phyloP scores from a whole-genome alignment of 1,140 invertebrate genomes.

The Nomia melanderi region DNA sequence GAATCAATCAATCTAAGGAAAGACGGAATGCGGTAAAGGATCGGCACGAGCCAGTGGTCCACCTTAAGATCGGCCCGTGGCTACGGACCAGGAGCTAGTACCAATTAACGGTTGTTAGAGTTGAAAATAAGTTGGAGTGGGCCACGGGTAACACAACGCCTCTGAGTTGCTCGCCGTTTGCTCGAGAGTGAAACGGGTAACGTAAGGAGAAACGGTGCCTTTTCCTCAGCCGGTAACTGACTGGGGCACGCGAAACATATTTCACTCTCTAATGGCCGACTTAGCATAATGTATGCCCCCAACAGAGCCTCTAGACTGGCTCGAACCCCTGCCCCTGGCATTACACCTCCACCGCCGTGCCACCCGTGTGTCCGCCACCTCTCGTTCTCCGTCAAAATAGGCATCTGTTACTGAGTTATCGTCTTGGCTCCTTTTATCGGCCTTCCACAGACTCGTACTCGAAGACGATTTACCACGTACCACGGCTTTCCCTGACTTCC shows the following conservation, averaged over 20 bases:
- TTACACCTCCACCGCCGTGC: conserved; percentile 4
- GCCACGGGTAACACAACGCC: conserved; percentile 54
- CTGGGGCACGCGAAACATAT: conserved; percentile 73
- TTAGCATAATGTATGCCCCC: conserved; percentile 74
- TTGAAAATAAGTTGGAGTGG: conserved; percentile 66
- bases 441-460: neutral
- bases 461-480: neutral
- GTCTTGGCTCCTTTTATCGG: conserved; percentile 24
- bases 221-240: conserved; percentile 67
- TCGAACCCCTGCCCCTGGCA: neutral
- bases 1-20: no score
- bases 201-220: conserved; percentile 41
- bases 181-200: conserved; percentile 26
- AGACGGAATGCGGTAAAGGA: neutral
- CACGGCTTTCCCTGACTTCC: neutral
- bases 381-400: conserved; percentile 55
- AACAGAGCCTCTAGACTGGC: conserved; percentile 40
- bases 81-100: conserved; percentile 13
- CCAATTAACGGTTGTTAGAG: conserved; percentile 70
- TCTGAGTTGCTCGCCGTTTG: conserved; percentile 52
- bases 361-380: neutral
- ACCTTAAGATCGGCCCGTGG: neutral
- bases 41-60: conserved; percentile 11
- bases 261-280: conserved; percentile 72
- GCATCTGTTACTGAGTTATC: conserved; percentile 57